Conservation (phyloP, 2,888 invertebrate species). For the Clanis bilineata region DNA sequence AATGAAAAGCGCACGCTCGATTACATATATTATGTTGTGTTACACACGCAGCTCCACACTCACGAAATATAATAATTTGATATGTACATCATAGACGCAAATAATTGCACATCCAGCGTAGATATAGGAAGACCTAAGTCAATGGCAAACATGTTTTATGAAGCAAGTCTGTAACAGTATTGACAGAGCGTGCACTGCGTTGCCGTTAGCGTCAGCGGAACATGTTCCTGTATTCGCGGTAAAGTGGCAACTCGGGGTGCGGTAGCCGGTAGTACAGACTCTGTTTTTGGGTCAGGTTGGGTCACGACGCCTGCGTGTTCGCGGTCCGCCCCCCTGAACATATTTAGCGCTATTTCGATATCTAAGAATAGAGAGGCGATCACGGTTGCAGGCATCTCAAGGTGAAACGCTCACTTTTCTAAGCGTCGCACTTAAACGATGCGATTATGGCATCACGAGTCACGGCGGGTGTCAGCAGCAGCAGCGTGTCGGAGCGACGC, state of each 20-base stretch:
- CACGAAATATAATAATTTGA: background rate
- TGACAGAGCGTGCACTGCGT: slow-evolving; percentile 45
- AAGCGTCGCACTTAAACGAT: slow-evolving; percentile 71
- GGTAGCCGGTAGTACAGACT: slow-evolving; percentile 66
- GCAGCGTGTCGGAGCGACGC: too few relatives aligned
- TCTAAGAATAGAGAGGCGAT: slow-evolving; percentile 71
- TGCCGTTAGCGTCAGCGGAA: slow-evolving; percentile 46
- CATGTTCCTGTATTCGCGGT: slow-evolving; percentile 75
- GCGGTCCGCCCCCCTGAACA: slow-evolving; percentile 54
- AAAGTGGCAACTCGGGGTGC: slow-evolving; percentile 64
- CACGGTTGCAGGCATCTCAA: slow-evolving; percentile 66
- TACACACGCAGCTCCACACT: background rate
- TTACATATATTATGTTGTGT: background rate
- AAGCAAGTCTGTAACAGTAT: slow-evolving; percentile 58
- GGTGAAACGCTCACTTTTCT: slow-evolving; percentile 79
- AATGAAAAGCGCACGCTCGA: background rate
- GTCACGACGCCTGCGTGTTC: slow-evolving; percentile 79
- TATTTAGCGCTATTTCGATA: slow-evolving; percentile 67
- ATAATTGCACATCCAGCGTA: background rate
- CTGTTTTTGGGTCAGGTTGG: slow-evolving; percentile 79
- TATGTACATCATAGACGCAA: background rate
- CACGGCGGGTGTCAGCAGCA: slow-evolving; percentile 48
- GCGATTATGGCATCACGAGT: slow-evolving; percentile 73
- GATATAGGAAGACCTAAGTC: slow-evolving; percentile 30
- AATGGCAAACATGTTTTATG: slow-evolving; percentile 31